A percentile compares a stretch with the other conserved stretches of the same genome.
phyloP scores from a whole-genome alignment of 2,113 vertebrate species.

The Coryphaenoides rupestris region DNA sequence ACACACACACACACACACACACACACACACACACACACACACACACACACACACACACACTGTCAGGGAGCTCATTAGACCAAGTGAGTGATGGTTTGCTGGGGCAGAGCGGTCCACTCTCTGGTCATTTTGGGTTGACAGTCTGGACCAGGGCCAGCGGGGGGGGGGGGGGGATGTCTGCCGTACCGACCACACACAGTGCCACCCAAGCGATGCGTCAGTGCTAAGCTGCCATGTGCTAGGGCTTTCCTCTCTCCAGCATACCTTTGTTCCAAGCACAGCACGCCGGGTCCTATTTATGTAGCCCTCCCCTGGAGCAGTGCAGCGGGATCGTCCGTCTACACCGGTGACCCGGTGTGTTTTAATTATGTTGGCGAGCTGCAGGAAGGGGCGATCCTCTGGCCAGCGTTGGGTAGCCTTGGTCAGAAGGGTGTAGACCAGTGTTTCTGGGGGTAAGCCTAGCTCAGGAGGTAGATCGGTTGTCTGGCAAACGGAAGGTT shows the following conservation, averaged over 20 bases:
- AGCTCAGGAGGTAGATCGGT: too few species aligned
- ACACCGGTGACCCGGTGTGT: too few species aligned
- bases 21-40: background rate
- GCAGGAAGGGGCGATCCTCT: too few species aligned
- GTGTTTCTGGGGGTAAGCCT: too few species aligned
- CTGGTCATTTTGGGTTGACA: slow-evolving; percentile 37
- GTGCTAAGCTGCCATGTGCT: background rate
- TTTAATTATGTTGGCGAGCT: too few species aligned
- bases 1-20: background rate
- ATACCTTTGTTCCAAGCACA: slow-evolving; percentile 3
- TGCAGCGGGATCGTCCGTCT: too few species aligned
- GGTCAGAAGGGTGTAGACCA: too few species aligned
- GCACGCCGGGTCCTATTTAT: too few species aligned
- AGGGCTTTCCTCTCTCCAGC: background rate
- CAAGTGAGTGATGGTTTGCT: slow-evolving; percentile 28
- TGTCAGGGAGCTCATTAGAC: slow-evolving; percentile 36
- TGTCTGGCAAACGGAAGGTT: too few species aligned
- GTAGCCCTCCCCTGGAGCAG: too few species aligned
- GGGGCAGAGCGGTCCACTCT: slow-evolving; percentile 1
- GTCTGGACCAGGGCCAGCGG: slow-evolving; percentile 22
- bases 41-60: slow-evolving; percentile 2
- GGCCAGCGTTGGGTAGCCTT: too few species aligned
- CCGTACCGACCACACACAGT: slow-evolving; percentile 19
- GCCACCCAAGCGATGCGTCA: background rate
- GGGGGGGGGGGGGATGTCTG: slow-evolving; percentile 11